These are phyloP conservation scores for Caerostris darwini DNA, from an alignment of 1,140 invertebrate genomes.

Conservation along the genomic window DNA sequence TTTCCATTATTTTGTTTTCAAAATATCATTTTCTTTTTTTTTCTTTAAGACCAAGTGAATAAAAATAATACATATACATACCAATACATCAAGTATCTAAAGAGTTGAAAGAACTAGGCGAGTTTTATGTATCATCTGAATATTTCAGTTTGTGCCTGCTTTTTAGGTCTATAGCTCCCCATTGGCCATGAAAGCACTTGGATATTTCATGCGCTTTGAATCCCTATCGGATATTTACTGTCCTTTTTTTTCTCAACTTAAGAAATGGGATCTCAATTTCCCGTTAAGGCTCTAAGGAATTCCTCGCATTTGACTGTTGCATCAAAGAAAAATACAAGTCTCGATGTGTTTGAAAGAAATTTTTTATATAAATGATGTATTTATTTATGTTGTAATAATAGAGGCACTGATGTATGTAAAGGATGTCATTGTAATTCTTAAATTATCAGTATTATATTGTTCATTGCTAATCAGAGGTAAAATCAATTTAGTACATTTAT, in stretches of 20 bases:
- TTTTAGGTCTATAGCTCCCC: constrained; percentile 8
- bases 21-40: no score
- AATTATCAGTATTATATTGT: no score
- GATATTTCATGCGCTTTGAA: constrained; percentile 27
- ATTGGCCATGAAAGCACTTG: constrained; percentile 16
- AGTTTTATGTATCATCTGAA: constrained; percentile 3
- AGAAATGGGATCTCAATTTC: not conserved
- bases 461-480: no score
- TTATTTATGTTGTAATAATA: no score
- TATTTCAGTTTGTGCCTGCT: not conserved
- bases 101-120: not conserved
- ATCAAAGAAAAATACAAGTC: not conserved
- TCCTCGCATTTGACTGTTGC: not conserved
- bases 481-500: no score
- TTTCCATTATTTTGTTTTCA: no score
- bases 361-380: no score
- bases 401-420: no score
- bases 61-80: not conserved
- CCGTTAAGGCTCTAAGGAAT: not conserved
- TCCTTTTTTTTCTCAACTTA: not conserved
- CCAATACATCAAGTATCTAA: not conserved
- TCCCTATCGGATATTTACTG: not conserved
- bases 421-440: no score
- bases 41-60: no score
- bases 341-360: not conserved